Evolutionary conservation across 1,140 invertebrate genomes (phyloP).

Genomic region (Aplysia californica): DNA sequence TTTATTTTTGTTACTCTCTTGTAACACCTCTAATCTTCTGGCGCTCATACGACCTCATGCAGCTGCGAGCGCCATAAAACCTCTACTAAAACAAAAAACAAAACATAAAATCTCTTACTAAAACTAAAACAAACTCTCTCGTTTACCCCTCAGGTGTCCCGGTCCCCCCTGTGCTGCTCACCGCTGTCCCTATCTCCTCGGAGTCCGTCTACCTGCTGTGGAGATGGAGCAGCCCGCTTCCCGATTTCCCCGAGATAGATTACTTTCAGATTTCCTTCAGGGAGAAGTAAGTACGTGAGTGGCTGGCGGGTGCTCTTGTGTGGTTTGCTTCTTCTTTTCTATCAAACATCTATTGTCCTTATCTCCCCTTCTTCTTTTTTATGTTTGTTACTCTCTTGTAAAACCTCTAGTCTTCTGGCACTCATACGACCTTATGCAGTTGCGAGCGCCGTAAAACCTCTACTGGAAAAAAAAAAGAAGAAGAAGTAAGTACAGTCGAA

Average conservation of each 20-base stretch:
- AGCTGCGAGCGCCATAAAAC: no score
- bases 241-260: background rate
- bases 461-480: no score
- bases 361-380: background rate
- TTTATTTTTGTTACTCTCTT: no score
- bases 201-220: slow-evolving; percentile 15
- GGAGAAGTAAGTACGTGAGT: slow-evolving; percentile 11
- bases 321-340: background rate
- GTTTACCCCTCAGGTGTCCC: slow-evolving; percentile 8
- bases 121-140: no score
- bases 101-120: no score
- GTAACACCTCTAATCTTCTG: no score
- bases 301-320: background rate
- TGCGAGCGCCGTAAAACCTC: no score
- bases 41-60: no score
- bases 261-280: slow-evolving; percentile 13
- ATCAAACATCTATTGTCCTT: background rate
- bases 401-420: background rate
- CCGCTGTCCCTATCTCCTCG: background rate
- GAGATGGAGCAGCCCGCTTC: background rate
- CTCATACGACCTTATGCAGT: background rate
- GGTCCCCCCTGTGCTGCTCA: background rate
- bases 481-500: no score
- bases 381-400: background rate
- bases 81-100: no score